Conservation (phyloP, 2,113 vertebrate species). For the human (Homo sapiens) region DNA sequence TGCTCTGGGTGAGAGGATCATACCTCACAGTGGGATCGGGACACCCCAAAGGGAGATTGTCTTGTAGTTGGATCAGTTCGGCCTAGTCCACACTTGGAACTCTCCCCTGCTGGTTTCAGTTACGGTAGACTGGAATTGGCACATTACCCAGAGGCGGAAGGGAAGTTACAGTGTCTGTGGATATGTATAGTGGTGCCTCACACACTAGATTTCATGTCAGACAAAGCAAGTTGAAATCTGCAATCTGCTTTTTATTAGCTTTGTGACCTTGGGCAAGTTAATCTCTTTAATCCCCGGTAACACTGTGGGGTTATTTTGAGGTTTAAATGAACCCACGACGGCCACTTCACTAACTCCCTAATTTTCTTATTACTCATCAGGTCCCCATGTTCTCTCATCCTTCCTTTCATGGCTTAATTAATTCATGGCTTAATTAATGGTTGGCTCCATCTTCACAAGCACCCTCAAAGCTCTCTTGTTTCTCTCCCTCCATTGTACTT, state of each 20-base stretch:
- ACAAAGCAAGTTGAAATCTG: not conserved
- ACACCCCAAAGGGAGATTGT: not conserved
- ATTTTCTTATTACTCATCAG: not conserved
- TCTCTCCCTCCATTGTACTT: not conserved
- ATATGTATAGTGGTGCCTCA: too few species aligned
- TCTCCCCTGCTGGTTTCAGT: not conserved
- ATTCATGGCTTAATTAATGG: not conserved
- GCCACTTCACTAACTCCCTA: not conserved
- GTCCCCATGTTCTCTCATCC: not conserved
- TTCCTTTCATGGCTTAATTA: not conserved
- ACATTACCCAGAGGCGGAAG: not conserved
- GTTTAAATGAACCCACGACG: not conserved
- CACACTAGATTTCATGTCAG: not conserved
- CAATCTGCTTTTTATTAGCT: not conserved
- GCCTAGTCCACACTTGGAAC: not conserved
- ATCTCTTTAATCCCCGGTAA: not conserved
- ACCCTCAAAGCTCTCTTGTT: not conserved
- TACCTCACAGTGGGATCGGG: not conserved
- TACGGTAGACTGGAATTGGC: too few species aligned
- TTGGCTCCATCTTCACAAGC: not conserved
- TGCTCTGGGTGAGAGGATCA: not conserved
- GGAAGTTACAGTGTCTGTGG: not conserved
- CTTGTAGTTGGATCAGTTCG: not conserved
- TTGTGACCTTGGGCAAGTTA: not conserved
- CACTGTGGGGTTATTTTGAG: not conserved